These are phyloP conservation scores for Phaonia tiefii DNA, from an alignment of 2,888 invertebrate genomes.

Conservation along the genomic window DNA sequence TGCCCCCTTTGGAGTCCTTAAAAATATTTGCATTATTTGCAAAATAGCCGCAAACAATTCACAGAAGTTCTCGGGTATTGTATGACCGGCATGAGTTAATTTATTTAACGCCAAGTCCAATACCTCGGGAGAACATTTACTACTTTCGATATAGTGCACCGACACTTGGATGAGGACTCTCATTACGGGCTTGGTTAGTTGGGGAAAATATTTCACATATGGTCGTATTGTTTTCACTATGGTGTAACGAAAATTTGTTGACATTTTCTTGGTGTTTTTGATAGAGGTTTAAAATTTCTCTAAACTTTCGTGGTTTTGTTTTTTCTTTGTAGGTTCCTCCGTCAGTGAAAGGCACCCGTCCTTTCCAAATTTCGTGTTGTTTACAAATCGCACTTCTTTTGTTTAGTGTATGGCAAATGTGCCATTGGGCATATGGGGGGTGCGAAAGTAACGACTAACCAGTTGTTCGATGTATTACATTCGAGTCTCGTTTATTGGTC, in stretches of 20 bases:
- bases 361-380: background rate
- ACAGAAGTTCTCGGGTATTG: conserved; percentile 81
- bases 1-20: conserved; percentile 76
- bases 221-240: conserved; percentile 77
- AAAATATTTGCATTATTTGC: conserved; percentile 81
- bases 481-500: too few species aligned
- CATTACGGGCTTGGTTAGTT: conserved; percentile 78
- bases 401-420: background rate
- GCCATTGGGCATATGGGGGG: too few species aligned
- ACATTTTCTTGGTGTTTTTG: conserved; percentile 71
- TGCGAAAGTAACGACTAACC: background rate
- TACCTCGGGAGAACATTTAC: conserved; percentile 79
- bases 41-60: conserved; percentile 82
- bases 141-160: conserved; percentile 80
- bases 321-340: background rate
- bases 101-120: conserved; percentile 79
- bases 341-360: background rate
- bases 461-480: too few species aligned
- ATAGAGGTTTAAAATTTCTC: background rate
- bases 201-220: conserved; percentile 77
- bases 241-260: conserved; percentile 77
- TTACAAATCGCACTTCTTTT: background rate
- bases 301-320: background rate
- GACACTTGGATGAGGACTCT: conserved; percentile 80
- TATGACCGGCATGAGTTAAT: conserved; percentile 78